Evolutionary conservation across 2,113 vertebrate genomes (phyloP), one percentile per base, ranked within the genome.

Genomic region (Polyodon spathula): DNA sequence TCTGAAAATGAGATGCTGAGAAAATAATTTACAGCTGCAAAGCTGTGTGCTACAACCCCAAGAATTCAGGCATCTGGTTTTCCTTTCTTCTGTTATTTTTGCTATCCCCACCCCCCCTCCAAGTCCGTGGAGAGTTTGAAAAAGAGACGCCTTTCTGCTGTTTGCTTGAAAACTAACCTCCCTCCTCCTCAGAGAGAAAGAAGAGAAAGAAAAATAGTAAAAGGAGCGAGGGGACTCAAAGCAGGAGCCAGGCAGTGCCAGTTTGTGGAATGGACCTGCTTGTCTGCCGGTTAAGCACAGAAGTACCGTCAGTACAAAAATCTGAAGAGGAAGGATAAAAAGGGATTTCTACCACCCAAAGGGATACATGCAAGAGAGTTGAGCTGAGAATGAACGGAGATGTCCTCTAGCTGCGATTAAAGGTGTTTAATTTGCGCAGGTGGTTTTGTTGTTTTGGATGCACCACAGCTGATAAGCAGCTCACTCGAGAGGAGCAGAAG

Each of bases 301-400:
- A 76, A 63, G 73, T 83, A 69, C 81, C 87, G 62, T 63, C 85
- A 62, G 79, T 83, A 61, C 87, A 85, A 60, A 80, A 93, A 77
- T 89, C 86, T 58, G 92, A 97, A 76, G 92, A 96, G 78, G 93
- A 91, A 57, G 93, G 96, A 81, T 97, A 90, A 91, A 64, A 8
- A 46, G 44, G 71, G 69, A 59, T 44, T 66, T 59, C 38, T 40
- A 4, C 64, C 27, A 15, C 41, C 51, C 53, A 17, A 17, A 56
- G 63, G 66, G 44, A 8, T 56, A 12, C 52, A 37, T 40, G 1
- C 54, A 4, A 44, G 54, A 44, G 62, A 68, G 74, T 79, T 80
- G 67, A 10, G 70, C 79, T 73, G 79, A 96, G 88, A 86, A 97
- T 97, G 94, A 95, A 85, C 70, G 93, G 90, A 75, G 94, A 98